Percentiles rank a stretch among this genome's conserved stretches.
Evolutionary conservation across 1,140 invertebrate species (phyloP).

Genomic region (Brachionus manjavacas): DNA sequence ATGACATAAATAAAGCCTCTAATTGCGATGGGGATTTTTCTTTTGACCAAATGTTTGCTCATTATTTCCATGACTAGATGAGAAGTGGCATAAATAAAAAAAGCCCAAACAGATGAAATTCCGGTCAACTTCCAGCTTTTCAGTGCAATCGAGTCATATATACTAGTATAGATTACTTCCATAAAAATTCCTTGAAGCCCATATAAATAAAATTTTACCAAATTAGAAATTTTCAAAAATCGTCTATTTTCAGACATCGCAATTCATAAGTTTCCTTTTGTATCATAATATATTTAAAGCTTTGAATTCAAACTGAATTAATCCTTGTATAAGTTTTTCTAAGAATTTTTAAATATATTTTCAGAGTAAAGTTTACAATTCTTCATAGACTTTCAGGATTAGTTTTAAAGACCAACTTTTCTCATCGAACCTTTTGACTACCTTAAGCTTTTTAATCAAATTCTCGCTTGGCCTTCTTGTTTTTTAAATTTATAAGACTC

Average conservation of each 20-base stretch:
- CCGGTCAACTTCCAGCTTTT: slow-evolving; percentile 60
- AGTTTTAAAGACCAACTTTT: no score
- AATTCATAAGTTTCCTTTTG: not conserved
- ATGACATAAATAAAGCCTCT: slow-evolving; percentile 58
- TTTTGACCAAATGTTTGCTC: slow-evolving; percentile 49
- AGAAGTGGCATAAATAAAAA: slow-evolving; percentile 59
- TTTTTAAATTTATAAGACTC: no score
- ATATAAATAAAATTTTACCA: slow-evolving; percentile 59
- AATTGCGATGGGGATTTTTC: slow-evolving; percentile 51
- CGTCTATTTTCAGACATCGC: not conserved
- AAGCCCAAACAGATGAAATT: slow-evolving; percentile 59
- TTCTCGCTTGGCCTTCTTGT: no score
- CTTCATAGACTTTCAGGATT: no score
- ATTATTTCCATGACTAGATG: slow-evolving; percentile 57
- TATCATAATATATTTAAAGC: no score
- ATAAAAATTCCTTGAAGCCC: slow-evolving; percentile 61
- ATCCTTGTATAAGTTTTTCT: no score
- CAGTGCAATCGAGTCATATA: slow-evolving; percentile 60
- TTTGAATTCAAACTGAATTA: no score
- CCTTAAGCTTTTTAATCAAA: no score
- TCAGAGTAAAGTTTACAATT: not conserved
- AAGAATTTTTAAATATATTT: not conserved
- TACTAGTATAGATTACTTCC: slow-evolving; percentile 61
- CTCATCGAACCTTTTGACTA: no score
- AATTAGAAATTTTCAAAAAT: slow-evolving; percentile 40